A percentile compares a stretch with the other conserved stretches of the same genome.
Conservation (phyloP, 2,797 vertebrate genomes). For the Notamacropus eugenii region DNA sequence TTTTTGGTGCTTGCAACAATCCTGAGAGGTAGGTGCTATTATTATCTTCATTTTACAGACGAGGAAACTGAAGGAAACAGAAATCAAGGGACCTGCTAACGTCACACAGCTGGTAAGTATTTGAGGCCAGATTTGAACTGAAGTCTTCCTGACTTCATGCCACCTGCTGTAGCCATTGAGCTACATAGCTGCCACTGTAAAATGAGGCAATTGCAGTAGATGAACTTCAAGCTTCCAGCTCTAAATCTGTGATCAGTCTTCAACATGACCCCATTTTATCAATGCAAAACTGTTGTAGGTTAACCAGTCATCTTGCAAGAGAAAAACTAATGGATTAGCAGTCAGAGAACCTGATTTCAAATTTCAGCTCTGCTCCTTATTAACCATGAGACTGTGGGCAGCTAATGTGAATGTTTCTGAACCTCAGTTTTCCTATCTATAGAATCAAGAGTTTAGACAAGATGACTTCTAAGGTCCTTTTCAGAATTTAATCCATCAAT, state of each 20-base stretch:
- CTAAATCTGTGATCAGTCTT: background rate
- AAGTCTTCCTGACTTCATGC: background rate
- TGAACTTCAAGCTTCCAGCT: background rate
- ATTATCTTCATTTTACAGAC: background rate
- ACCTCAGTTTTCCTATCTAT: background rate
- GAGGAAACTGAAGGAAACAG: background rate
- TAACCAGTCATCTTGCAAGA: background rate
- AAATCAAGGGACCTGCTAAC: background rate
- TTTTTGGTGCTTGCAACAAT: background rate
- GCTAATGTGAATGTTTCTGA: background rate
- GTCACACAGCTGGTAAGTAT: background rate
- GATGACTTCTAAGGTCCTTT: background rate
- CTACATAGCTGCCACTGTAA: background rate
- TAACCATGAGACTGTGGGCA: background rate
- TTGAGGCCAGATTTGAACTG: background rate
- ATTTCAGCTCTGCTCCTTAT: background rate
- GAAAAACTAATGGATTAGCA: background rate
- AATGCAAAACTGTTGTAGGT: background rate
- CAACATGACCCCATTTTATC: background rate
- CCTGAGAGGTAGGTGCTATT: background rate
- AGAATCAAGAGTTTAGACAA: background rate
- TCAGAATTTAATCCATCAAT: background rate
- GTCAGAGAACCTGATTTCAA: background rate
- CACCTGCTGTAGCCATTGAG: background rate
- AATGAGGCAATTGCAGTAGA: background rate